These are phyloP conservation scores for Colaptes auratus DNA, from an alignment of 2,113 vertebrate species.

Conservation along the genomic window DNA sequence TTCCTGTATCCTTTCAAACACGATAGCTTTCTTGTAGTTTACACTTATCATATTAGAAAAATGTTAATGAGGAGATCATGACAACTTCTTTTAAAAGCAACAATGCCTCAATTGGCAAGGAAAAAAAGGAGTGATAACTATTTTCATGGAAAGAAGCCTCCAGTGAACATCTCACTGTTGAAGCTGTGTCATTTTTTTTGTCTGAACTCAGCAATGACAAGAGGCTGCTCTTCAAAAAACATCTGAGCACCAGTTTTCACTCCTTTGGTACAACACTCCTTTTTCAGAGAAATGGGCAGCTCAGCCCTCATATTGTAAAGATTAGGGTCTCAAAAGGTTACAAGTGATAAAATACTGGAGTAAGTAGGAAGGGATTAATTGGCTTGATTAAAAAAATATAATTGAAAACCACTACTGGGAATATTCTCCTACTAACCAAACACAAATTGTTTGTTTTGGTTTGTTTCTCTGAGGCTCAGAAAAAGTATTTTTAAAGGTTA, in stretches of 20 bases:
- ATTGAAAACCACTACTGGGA: not conserved
- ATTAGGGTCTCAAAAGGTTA: not conserved
- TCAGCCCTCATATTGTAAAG: constrained; percentile 20
- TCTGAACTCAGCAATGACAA: constrained; percentile 41
- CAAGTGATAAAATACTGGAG: not conserved
- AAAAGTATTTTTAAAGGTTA: constrained; percentile 16
- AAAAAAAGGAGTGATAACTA: constrained; percentile 60
- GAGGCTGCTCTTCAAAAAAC: constrained; percentile 35
- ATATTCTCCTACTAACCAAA: not conserved
- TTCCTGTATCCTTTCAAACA: constrained; percentile 59
- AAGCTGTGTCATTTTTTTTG: constrained; percentile 43
- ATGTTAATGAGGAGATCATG: constrained; percentile 72
- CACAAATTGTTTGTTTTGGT: not conserved
- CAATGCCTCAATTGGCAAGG: constrained; percentile 57
- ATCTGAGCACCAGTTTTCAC: constrained; percentile 20
- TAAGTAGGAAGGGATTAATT: constrained; percentile 22
- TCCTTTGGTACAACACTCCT: constrained; percentile 13
- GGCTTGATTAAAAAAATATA: not conserved
- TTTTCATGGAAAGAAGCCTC: constrained; percentile 68
- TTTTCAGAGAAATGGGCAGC: constrained; percentile 44
- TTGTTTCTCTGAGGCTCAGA: not conserved
- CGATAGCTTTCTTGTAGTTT: constrained; percentile 59
- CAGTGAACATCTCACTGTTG: constrained; percentile 11
- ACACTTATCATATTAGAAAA: constrained; percentile 73
- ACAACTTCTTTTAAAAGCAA: constrained; percentile 69